phyloP scores from a whole-genome alignment of 2,797 vertebrate genomes.

The Geotrypetes seraphini region DNA sequence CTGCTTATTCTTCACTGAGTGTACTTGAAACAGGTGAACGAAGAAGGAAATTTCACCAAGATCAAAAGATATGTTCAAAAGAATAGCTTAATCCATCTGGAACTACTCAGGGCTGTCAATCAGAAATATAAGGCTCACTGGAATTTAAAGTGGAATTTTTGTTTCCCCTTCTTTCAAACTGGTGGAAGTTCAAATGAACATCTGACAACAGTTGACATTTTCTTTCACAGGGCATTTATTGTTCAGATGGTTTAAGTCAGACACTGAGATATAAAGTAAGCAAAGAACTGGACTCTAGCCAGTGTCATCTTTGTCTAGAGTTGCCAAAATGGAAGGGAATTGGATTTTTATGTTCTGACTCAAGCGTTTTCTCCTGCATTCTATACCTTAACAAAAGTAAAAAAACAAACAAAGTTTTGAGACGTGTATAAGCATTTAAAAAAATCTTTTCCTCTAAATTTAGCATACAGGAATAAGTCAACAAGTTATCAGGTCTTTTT shows the following conservation, averaged over 20 bases:
- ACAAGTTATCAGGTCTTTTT: too few relatives aligned
- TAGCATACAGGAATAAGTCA: too few relatives aligned
- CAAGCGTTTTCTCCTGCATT: too few relatives aligned
- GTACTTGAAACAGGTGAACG: slow-evolving; percentile 58
- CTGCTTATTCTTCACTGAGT: slow-evolving; percentile 31
- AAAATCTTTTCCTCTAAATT: too few relatives aligned
- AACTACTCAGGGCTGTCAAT: slow-evolving; percentile 41
- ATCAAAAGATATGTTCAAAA: slow-evolving; percentile 58
- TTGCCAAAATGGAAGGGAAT: too few relatives aligned
- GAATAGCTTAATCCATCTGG: slow-evolving; percentile 50
- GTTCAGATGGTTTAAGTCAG: slow-evolving; percentile 21
- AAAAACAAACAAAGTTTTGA: too few relatives aligned
- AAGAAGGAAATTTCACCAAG: slow-evolving; percentile 49
- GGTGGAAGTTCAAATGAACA: slow-evolving; percentile 38
- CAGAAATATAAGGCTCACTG: slow-evolving; percentile 30
- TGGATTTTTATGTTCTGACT: too few relatives aligned
- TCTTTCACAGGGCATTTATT: slow-evolving; percentile 21
- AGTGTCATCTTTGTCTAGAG: slow-evolving; percentile 12
- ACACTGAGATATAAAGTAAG: background rate
- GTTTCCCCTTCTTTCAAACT: slow-evolving; percentile 40
- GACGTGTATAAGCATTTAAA: too few relatives aligned
- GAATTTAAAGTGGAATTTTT: slow-evolving; percentile 48
- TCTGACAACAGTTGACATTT: slow-evolving; percentile 27
- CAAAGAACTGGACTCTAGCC: background rate
- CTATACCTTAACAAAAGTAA: too few relatives aligned